Conservation (phyloP, 2,888 invertebrate species). For the Hirtodrosophila cameraria region DNA sequence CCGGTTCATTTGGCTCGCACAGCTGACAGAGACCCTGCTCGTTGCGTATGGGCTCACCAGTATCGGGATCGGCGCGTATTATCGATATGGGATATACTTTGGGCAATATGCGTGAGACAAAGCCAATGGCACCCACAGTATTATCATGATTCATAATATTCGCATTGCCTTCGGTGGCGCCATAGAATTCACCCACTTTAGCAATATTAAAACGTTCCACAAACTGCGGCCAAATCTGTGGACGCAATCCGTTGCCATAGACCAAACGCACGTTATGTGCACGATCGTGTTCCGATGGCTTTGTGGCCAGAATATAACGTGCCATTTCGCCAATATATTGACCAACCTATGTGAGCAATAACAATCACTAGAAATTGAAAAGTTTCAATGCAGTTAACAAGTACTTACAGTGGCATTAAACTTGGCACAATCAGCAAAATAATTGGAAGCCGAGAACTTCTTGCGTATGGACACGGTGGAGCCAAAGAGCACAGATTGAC, state of each 20-base stretch:
- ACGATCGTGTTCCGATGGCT: slow-evolving; percentile 88
- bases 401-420: slow-evolving; percentile 94
- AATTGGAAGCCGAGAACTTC: slow-evolving; percentile 97
- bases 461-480: slow-evolving; percentile 92
- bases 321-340: slow-evolving; percentile 97
- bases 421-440: slow-evolving; percentile 96
- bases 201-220: slow-evolving; percentile 93
- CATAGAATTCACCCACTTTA: slow-evolving; percentile 95
- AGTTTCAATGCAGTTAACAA: not conserved
- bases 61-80: slow-evolving; percentile 93
- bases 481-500: slow-evolving; percentile 92
- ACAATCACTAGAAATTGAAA: not conserved
- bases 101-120: slow-evolving; percentile 94
- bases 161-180: slow-evolving; percentile 98
- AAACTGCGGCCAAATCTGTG: slow-evolving; percentile 95
- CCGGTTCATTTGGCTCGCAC: slow-evolving; percentile 91
- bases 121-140: slow-evolving; percentile 96
- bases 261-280: slow-evolving; percentile 90
- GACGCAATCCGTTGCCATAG: slow-evolving; percentile 96
- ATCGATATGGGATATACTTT: slow-evolving; percentile 96
- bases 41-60: slow-evolving; percentile 94
- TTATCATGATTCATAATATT: slow-evolving; percentile 97
- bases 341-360: slow-evolving; percentile 86
- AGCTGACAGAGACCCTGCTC: slow-evolving; percentile 92
- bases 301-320: slow-evolving; percentile 92